These are phyloP conservation scores for Propithecus deckenii DNA, from an alignment of 2,797 vertebrate species.

Conservation along the genomic window DNA sequence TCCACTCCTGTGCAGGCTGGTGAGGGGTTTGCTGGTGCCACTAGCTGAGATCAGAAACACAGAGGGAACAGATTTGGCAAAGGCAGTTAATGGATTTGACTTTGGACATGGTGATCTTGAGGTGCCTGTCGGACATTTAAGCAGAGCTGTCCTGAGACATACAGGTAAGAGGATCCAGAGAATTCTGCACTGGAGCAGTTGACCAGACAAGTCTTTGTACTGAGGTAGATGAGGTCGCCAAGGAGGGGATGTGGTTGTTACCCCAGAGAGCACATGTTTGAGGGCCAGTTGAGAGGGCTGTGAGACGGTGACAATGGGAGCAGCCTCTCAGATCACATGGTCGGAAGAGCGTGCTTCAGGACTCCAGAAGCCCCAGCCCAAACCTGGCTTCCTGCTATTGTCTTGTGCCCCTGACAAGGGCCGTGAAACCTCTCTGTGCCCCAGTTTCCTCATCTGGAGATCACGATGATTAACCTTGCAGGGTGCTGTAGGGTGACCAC, in stretches of 20 bases:
- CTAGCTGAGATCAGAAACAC: not conserved
- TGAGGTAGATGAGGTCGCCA: not conserved
- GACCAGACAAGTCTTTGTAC: not conserved
- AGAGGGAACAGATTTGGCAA: not conserved
- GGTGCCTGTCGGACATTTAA: no score
- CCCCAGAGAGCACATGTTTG: not conserved
- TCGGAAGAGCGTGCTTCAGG: not conserved
- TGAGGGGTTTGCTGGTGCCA: not conserved
- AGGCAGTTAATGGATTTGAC: not conserved
- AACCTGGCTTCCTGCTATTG: fast-evolving
- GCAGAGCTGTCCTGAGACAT: not conserved
- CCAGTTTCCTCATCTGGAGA: not conserved
- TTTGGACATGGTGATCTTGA: not conserved
- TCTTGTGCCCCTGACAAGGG: fast-evolving
- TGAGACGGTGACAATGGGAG: fast-evolving
- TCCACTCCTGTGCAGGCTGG: fast-evolving
- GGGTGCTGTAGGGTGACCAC: not conserved
- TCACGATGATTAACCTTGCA: no score
- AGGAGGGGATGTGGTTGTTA: not conserved
- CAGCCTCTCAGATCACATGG: fast-evolving
- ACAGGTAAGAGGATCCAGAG: not conserved
- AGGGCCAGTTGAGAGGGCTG: not conserved
- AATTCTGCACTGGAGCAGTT: not conserved
- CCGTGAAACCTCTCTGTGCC: no score
- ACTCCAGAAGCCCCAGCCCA: not conserved